Conservation (phyloP, 2,797 vertebrate species). For the Hirundo rustica region DNA sequence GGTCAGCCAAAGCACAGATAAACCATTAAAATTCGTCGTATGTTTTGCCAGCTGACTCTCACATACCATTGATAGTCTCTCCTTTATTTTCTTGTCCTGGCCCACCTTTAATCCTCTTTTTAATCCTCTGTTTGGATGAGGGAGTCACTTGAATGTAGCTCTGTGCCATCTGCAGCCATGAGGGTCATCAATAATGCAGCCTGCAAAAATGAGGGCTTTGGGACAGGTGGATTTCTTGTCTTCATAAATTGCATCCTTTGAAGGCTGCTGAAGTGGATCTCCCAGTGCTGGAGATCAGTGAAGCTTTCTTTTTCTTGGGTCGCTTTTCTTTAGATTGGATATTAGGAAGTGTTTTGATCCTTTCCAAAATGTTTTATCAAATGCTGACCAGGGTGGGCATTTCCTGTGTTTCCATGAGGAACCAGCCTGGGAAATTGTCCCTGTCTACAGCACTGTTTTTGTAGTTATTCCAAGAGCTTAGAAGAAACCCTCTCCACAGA, state of each 20-base stretch:
- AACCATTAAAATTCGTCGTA: background rate
- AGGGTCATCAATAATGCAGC: conserved; percentile 2
- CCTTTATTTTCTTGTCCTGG: background rate
- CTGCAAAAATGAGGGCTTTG: background rate
- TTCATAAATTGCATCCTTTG: conserved; percentile 26
- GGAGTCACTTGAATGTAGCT: background rate
- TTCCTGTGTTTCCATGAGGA: background rate
- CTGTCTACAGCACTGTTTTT: background rate
- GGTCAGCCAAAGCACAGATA: background rate
- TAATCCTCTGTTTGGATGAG: background rate
- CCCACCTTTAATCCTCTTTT: background rate
- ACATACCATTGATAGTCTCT: fast-evolving
- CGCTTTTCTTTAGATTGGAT: background rate
- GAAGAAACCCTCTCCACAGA: background rate
- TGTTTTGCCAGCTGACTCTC: background rate
- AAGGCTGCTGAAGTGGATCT: background rate
- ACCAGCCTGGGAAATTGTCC: background rate
- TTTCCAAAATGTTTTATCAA: background rate
- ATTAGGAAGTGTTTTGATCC: background rate
- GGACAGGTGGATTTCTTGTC: background rate
- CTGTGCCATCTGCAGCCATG: background rate
- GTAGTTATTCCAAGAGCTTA: background rate
- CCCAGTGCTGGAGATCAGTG: background rate
- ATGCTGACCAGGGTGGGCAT: background rate
- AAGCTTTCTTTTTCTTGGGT: background rate